Percentiles rank a stretch among this genome's conserved stretches.
Evolutionary conservation across 2,113 vertebrate genomes (phyloP).

Genomic region (Triplophysa siluroides): DNA sequence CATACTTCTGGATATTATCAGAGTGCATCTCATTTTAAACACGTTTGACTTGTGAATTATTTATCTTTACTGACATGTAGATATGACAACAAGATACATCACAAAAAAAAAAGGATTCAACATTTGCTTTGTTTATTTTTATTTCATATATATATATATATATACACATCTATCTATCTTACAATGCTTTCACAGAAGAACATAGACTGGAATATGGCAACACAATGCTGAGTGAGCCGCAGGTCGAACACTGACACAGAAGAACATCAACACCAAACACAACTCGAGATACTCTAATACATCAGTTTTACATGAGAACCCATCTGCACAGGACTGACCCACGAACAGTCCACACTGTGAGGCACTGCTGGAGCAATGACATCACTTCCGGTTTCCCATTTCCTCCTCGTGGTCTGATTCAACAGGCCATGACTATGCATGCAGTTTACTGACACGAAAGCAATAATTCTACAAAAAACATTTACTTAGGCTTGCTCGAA

Average conservation of each 20-base stretch:
- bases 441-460: conserved; percentile 41
- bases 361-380: background rate
- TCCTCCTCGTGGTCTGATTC: background rate
- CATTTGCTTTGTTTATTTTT: conserved; percentile 55
- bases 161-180: conserved; percentile 66
- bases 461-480: conserved; percentile 45
- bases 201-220: conserved; percentile 63
- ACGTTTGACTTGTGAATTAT: too few relatives aligned
- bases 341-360: background rate
- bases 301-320: background rate
- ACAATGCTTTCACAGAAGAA: conserved; percentile 66
- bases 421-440: background rate
- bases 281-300: conserved; percentile 22
- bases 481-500: conserved; percentile 17
- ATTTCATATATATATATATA: conserved; percentile 66
- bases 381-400: background rate
- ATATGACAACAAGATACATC: background rate
- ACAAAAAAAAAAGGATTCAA: conserved; percentile 6
- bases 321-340: background rate
- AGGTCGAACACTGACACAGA: conserved; percentile 46
- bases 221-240: conserved; percentile 61
- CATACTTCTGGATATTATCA: too few relatives aligned
- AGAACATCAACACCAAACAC: conserved; percentile 33
- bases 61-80: too few relatives aligned
- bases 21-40: too few relatives aligned